A percentile compares a stretch with the other conserved stretches of the same genome.
Conservation (phyloP, 2,797 vertebrate species). For the Dromococcyx pavoninus region DNA sequence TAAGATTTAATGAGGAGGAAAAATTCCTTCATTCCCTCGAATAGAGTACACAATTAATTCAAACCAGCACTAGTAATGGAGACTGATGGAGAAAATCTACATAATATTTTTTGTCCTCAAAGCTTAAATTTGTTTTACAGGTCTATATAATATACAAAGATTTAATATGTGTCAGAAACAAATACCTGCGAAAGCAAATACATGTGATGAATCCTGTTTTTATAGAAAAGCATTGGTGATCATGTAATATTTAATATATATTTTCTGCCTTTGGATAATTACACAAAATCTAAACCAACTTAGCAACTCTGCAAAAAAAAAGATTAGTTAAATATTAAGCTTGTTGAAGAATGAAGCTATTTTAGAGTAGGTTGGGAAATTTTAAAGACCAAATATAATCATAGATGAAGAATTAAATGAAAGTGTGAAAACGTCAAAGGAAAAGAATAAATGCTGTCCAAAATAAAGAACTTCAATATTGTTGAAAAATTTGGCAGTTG, state of each 20-base stretch:
- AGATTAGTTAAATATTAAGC: not conserved
- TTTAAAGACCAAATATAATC: not conserved
- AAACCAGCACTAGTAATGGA: not conserved
- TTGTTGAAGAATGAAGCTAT: not conserved
- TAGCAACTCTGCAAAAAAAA: not conserved
- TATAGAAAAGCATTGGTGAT: not conserved
- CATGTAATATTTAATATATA: not conserved
- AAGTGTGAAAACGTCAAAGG: not conserved
- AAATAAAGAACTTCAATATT: not conserved
- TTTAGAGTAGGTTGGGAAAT: not conserved
- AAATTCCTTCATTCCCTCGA: not conserved
- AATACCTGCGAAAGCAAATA: not conserved
- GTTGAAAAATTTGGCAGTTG: not conserved
- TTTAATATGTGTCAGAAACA: not conserved
- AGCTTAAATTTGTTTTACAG: not conserved
- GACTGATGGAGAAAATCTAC: not conserved
- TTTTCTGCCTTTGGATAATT: not conserved
- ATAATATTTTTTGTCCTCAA: not conserved
- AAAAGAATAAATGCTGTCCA: not conserved
- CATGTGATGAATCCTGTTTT: not conserved
- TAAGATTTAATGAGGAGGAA: not conserved
- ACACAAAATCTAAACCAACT: not conserved
- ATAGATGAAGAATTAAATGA: not conserved
- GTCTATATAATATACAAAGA: not conserved
- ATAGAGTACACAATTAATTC: not conserved